Evolutionary conservation across 2,888 invertebrate genomes (phyloP), one percentile per base, ranked within the genome.

Genomic region (Heliothis peltigera): DNA sequence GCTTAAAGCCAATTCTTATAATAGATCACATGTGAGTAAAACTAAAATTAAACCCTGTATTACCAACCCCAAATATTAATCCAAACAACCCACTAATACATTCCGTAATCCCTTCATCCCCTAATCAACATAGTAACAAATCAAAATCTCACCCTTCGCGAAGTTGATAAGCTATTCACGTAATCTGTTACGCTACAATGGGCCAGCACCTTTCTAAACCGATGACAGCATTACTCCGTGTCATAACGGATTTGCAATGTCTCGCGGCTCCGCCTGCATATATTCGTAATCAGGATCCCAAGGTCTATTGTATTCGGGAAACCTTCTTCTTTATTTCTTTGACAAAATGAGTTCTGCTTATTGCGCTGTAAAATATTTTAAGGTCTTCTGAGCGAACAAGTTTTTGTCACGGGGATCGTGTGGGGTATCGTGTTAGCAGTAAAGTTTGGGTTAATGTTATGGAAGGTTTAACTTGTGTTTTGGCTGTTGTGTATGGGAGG

Each of bases 181-280:
- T 72, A 75, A 64, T 64, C 52, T 47, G 64, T 71, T 77, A 74
- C 77, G 69, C 67, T 17, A 58, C 65, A 70, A 48, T 73, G 75
- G 46, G 47, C 49, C 47, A 12, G 5, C 55, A 74, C 72, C 72
- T 62, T 63, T 52, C 68, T 47, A 42, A 63, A 46, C 64, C 77
- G 57, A 76, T 80, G 70, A 71, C 70, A 64, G 70, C 63, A 54
- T 78, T 66, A 79, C 74, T 73, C 46, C 58, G 72, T 75, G 82
- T 86, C 87, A 87, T 82, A 85, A 79, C 70, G 85, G 87, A 83
- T 87, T 85, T 84, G 74, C 72, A 55, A 65, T 81, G 82, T 77
- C 84, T 70, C 80, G 59, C 68, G 82, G 81, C 84, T 82, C 82
- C 77, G 67, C 79, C 66, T 81, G 80, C 80, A 83, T 84, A 76